phyloP scores from a whole-genome alignment of 2,797 vertebrate genomes.

The Ctenochaetus hawaiiensis region DNA sequence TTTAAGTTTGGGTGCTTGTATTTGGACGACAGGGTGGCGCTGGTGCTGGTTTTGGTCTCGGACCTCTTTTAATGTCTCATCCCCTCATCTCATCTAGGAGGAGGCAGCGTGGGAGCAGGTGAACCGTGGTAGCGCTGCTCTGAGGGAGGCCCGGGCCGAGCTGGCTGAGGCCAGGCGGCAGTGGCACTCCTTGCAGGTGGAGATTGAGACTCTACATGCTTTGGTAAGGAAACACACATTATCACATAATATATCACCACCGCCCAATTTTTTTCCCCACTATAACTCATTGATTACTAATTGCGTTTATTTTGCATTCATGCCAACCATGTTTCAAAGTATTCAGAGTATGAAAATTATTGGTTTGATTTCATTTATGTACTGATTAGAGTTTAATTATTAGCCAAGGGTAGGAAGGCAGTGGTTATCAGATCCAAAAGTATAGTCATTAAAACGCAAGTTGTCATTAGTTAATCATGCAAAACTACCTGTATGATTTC shows the following conservation, averaged over 20 bases:
- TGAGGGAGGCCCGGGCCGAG: conserved; percentile 92
- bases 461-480: too few species aligned
- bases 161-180: conserved; percentile 90
- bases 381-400: too few species aligned
- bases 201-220: conserved; percentile 94
- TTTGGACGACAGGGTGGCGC: background rate
- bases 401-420: too few species aligned
- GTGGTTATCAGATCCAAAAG: too few species aligned
- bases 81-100: conserved; percentile 70
- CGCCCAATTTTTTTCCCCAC: too few species aligned
- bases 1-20: background rate
- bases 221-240: conserved; percentile 85
- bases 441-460: too few species aligned
- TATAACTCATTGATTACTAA: background rate
- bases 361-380: too few species aligned
- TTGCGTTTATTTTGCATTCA: background rate
- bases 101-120: conserved; percentile 88
- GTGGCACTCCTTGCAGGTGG: conserved; percentile 93
- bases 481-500: too few species aligned
- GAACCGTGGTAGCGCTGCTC: conserved; percentile 87
- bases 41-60: background rate
- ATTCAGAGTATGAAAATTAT: too few species aligned
- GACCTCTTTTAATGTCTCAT: background rate
- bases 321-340: background rate
- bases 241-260: background rate